A percentile compares a stretch with the other conserved stretches of the same genome.
phyloP scores from a whole-genome alignment of 2,888 invertebrate species.

The Andrena haemorrhoa region DNA sequence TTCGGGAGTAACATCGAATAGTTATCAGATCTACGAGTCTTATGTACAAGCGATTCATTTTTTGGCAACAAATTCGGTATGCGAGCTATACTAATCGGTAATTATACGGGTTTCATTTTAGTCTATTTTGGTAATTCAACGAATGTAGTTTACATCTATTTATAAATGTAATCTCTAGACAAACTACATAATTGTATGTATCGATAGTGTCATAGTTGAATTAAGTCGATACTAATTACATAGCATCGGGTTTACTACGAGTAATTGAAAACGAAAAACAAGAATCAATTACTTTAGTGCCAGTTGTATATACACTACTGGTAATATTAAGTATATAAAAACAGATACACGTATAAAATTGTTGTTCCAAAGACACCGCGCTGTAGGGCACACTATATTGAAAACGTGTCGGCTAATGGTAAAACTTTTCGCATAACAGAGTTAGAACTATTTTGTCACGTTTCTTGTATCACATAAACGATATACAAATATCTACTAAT shows the following conservation, averaged over 20 bases:
- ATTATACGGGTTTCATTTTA: conserved; percentile 40
- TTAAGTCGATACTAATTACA: conserved; percentile 23
- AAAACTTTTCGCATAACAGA: conserved; percentile 32
- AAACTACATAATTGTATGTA: conserved; percentile 49
- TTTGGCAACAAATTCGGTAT: conserved; percentile 54
- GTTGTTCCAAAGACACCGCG: conserved; percentile 25
- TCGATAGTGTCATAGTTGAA: conserved; percentile 35
- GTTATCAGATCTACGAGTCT: conserved; percentile 45
- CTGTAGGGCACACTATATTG: conserved; percentile 39
- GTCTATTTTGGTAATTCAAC: conserved; percentile 40
- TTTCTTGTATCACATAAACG: conserved; percentile 41
- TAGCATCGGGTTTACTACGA: conserved; percentile 23
- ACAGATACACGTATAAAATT: conserved; percentile 58
- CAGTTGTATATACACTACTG: conserved; percentile 36
- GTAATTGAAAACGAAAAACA: not conserved
- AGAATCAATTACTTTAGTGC: conserved; percentile 31
- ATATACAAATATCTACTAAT: conserved; percentile 39
- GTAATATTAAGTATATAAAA: conserved; percentile 54
- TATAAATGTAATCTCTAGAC: conserved; percentile 33
- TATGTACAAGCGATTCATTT: conserved; percentile 50
- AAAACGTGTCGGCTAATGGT: conserved; percentile 38
- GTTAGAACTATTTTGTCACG: conserved; percentile 43
- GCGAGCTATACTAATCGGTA: conserved; percentile 37
- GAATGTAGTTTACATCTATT: conserved; percentile 33
- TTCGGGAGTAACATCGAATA: conserved; percentile 52